Conservation (phyloP, 2,888 invertebrate genomes). For the Gymnoscelis rufifasciata region DNA sequence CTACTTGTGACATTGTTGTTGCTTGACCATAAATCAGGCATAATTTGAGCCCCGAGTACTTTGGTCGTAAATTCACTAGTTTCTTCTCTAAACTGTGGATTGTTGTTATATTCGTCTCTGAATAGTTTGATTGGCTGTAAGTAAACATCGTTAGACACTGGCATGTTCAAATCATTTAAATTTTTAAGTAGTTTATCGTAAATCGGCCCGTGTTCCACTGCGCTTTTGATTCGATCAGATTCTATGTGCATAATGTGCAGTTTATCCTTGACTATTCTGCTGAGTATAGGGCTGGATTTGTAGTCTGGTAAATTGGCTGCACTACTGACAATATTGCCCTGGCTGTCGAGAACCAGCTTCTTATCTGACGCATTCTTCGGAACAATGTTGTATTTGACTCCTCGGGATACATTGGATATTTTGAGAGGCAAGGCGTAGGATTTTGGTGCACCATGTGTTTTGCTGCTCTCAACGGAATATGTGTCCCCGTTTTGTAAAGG, state of each 20-base stretch:
- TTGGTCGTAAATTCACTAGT: slow-evolving; percentile 73
- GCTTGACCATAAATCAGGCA: slow-evolving; percentile 63
- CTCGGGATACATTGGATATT: slow-evolving; percentile 68
- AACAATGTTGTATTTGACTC: slow-evolving; percentile 70
- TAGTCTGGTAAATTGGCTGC: slow-evolving; percentile 72
- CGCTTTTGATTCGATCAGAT: slow-evolving; percentile 78
- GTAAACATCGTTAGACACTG: slow-evolving; percentile 73
- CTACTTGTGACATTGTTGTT: slow-evolving; percentile 68
- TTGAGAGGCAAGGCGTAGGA: slow-evolving; percentile 72
- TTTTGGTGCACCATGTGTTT: slow-evolving; percentile 59
- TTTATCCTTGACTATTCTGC: slow-evolving; percentile 70
- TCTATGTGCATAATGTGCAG: slow-evolving; percentile 76
- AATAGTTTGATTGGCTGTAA: slow-evolving; percentile 77
- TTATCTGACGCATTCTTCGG: slow-evolving; percentile 75
- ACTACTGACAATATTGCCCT: slow-evolving; percentile 72
- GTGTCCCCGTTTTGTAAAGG: slow-evolving; percentile 71
- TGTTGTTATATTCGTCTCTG: slow-evolving; percentile 74
- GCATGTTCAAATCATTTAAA: slow-evolving; percentile 73
- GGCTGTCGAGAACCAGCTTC: slow-evolving; percentile 67
- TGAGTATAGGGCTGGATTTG: slow-evolving; percentile 69
- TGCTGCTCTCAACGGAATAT: slow-evolving; percentile 65
- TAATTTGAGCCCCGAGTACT: slow-evolving; percentile 63
- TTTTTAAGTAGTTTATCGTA: slow-evolving; percentile 79
- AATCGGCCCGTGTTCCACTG: slow-evolving; percentile 78
- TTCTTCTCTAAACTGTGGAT: slow-evolving; percentile 77